These are phyloP conservation scores for Machimus atricapillus DNA, from an alignment of 2,888 invertebrate genomes.

Conservation along the genomic window DNA sequence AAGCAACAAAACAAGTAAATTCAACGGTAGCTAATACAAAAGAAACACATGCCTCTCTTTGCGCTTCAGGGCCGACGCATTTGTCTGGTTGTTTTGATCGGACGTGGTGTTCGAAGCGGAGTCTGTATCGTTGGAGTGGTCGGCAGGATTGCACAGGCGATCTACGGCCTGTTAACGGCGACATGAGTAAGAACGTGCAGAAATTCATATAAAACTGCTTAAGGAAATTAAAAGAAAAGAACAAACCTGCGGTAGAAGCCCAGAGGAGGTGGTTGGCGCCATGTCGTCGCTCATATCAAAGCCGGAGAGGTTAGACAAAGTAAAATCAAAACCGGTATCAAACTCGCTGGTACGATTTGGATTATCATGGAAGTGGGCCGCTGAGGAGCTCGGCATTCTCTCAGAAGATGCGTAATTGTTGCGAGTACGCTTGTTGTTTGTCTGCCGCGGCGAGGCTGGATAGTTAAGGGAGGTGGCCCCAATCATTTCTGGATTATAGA, in stretches of 20 bases:
- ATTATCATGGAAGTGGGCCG: neutral
- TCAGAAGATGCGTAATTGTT: neutral
- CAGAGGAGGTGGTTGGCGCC: neutral
- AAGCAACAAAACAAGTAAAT: constrained; percentile 1
- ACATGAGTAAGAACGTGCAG: neutral
- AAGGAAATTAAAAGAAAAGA: neutral
- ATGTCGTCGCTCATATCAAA: neutral
- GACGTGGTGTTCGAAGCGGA: neutral
- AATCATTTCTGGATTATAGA: constrained; percentile 33
- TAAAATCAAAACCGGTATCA: neutral
- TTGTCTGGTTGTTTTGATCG: neutral
- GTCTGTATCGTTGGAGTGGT: constrained; percentile 2
- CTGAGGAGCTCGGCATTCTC: neutral
- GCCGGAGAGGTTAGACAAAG: neutral
- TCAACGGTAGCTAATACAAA: neutral
- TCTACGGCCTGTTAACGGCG: constrained; percentile 16
- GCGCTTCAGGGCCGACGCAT: constrained; percentile 34
- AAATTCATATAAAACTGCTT: neutral
- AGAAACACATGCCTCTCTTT: constrained; percentile 42
- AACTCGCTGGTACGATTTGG: neutral
- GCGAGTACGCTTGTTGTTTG: neutral
- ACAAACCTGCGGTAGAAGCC: constrained; percentile 34
- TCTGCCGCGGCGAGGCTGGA: constrained; percentile 1
- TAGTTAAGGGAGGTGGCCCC: constrained; percentile 39
- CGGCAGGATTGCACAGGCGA: constrained; percentile 8